These are phyloP conservation scores for Heliconius hortense DNA, from an alignment of 2,888 invertebrate genomes.

Conservation along the genomic window DNA sequence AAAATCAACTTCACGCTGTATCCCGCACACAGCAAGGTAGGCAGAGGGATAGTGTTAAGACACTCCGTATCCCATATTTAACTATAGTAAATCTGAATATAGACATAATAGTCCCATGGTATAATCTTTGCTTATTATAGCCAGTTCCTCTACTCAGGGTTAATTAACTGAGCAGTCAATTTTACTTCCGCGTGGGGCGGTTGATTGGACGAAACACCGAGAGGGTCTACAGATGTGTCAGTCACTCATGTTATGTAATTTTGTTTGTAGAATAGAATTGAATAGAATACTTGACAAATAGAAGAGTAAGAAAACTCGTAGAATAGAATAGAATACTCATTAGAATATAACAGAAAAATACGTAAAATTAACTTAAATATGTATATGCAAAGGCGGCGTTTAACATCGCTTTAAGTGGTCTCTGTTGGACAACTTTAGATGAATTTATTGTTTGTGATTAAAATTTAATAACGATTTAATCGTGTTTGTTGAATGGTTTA, in stretches of 20 bases:
- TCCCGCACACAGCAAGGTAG: neutral
- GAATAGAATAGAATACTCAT: neutral
- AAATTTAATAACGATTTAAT: no score
- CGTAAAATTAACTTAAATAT: no score
- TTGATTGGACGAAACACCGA: constrained; percentile 29
- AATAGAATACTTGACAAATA: neutral
- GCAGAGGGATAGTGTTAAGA: neutral
- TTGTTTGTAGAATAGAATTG: neutral
- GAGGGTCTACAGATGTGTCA: constrained; percentile 15
- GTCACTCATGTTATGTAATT: constrained; percentile 8
- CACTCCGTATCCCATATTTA: neutral
- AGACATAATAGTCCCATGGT: neutral
- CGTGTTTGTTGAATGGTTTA: no score
- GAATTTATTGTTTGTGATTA: no score
- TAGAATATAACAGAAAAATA: neutral
- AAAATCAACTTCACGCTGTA: neutral
- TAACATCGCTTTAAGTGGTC: no score
- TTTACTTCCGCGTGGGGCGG: constrained; percentile 34
- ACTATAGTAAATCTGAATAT: neutral
- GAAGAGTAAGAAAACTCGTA: no score
- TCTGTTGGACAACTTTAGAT: no score
- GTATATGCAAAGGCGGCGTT: no score
- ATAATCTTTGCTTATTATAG: constrained; percentile 24
- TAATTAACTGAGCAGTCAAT: constrained; percentile 34
- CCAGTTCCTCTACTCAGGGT: constrained; percentile 29